Conservation (phyloP, 1,140 invertebrate genomes). For the Ips typographus region DNA sequence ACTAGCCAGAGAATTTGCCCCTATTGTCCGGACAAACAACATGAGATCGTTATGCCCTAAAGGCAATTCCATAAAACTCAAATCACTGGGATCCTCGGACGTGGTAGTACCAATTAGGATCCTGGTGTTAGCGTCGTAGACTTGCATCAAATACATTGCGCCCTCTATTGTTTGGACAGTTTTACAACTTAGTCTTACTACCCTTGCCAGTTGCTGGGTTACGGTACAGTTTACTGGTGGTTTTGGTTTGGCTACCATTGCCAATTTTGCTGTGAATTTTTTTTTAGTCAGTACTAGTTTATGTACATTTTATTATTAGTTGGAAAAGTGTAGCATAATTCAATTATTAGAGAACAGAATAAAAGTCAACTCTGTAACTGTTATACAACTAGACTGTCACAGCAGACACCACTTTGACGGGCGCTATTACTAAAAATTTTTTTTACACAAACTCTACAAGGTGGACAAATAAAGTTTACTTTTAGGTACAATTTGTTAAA, state of each 20-base stretch:
- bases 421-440: too few species aligned
- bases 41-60: conserved; percentile 55
- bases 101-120: conserved; percentile 56
- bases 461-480: too few species aligned
- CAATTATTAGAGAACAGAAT: too few species aligned
- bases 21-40: conserved; percentile 57
- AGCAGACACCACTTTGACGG: too few species aligned
- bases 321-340: too few species aligned
- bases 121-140: conserved; percentile 57
- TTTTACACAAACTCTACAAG: too few species aligned
- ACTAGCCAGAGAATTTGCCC: conserved; percentile 55
- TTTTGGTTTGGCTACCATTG: conserved; percentile 37
- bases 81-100: conserved; percentile 54
- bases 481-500: too few species aligned
- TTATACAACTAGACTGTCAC: too few species aligned
- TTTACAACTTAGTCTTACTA: conserved; percentile 52
- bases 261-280: not conserved
- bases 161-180: conserved; percentile 15
- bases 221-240: conserved; percentile 55
- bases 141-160: conserved; percentile 57
- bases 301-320: too few species aligned
- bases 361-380: too few species aligned
- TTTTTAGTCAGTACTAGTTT: not conserved
- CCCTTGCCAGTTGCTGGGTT: conserved; percentile 53
- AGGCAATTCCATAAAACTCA: conserved; percentile 56